Evolutionary conservation across 2,797 vertebrate genomes (phyloP).

Genomic region (Muscicapa comitata): DNA sequence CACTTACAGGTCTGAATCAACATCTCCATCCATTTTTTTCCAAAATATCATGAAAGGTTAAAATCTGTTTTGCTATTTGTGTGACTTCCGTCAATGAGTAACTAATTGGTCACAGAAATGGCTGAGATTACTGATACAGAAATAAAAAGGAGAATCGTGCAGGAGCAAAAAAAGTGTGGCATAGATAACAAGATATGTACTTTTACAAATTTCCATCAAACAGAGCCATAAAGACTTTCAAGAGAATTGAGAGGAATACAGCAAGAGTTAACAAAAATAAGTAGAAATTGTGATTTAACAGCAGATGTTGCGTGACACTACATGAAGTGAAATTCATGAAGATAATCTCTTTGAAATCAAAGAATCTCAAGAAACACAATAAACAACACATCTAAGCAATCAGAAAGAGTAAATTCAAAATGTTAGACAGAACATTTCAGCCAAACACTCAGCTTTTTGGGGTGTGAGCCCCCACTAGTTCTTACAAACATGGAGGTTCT

Average conservation of each 20-base stretch:
- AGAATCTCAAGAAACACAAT: not conserved
- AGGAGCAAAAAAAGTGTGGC: not conserved
- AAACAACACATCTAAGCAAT: not conserved
- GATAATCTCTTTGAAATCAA: not conserved
- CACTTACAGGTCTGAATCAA: not conserved
- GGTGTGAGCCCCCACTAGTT: not conserved
- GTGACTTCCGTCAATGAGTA: not conserved
- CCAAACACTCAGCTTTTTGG: not conserved
- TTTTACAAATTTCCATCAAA: not conserved
- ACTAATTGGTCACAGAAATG: not conserved
- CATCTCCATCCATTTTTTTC: not conserved
- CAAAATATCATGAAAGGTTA: not conserved
- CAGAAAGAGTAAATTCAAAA: not conserved
- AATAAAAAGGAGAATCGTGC: not conserved
- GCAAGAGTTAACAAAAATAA: not conserved
- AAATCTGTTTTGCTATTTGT: not conserved
- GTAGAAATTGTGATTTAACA: not conserved
- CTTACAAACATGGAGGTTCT: not conserved
- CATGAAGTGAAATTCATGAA: not conserved
- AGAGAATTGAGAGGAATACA: not conserved
- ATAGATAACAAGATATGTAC: not conserved
- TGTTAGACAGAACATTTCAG: not conserved
- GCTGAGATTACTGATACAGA: not conserved
- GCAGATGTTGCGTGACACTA: not conserved
- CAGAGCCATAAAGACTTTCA: not conserved